Conservation (phyloP, 2,888 invertebrate genomes). For the Conops quadrifasciatus region DNA sequence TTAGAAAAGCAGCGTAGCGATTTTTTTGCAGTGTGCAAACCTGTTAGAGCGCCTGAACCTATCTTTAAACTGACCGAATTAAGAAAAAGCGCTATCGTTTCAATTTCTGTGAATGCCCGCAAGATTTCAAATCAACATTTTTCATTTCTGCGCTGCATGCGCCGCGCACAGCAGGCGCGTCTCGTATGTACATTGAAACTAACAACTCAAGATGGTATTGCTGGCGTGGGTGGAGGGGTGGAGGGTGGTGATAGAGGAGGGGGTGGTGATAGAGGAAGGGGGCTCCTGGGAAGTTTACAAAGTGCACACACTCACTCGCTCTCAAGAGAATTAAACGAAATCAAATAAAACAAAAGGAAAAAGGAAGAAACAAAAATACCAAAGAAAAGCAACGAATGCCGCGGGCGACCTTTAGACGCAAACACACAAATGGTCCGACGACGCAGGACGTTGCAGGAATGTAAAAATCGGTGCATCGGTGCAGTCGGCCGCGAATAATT, state of each 20-base stretch:
- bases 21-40: background rate
- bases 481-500: background rate
- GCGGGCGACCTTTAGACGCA: background rate
- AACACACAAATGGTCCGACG: background rate
- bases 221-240: background rate
- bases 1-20: background rate
- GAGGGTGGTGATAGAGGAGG: background rate
- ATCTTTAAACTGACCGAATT: background rate
- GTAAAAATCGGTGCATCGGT: background rate
- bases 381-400: background rate
- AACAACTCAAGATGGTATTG: constrained; percentile 19
- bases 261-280: background rate
- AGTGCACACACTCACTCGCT: background rate
- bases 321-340: background rate
- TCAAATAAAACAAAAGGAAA: background rate
- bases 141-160: constrained; percentile 9
- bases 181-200: too few relatives aligned
- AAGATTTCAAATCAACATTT: constrained; percentile 23
- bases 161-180: background rate
- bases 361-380: too few relatives aligned
- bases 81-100: background rate
- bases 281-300: background rate
- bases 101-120: constrained; percentile 29
- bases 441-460: background rate
- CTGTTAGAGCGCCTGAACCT: background rate